Evolutionary conservation across 2,797 vertebrate genomes (phyloP), one percentile per base, ranked within the genome.

Genomic region (Chaunax sp.): DNA sequence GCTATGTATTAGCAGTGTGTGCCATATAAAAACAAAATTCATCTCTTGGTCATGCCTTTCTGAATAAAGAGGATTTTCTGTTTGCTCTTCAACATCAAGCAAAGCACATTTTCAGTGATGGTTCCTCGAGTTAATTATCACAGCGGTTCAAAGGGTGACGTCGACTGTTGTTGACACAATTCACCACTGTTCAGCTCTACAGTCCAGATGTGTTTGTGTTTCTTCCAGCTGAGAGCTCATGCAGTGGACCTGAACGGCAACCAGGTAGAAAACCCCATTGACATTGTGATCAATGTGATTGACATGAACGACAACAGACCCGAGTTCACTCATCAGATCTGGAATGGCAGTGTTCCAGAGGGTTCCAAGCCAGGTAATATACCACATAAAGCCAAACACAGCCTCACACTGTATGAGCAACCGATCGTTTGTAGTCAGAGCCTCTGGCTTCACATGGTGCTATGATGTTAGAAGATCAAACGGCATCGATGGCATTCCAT

Each of bases 251-350:
- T 99, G 84, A 99, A 99, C 54, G 98, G 98, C 82, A 99, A 99
- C 90, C 97, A 99, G 81, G 97, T 99, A 86, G 98, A 99, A 91
- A 99, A 97, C 87, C 98, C 97, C 40, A 96, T 98, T 74, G 97
- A 99, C 86, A 97, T 99, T 52, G 94, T 96, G 90, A 98, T 99
- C 94, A 99, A 98, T 78, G 97, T 99, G 51, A 99, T 99, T 83
- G 98, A 99, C 90, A 98, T 98, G 96, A 99, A 99, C 68, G 97
- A 99, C 92, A 99, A 99, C 84, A 95, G 97, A 57, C 97, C 98
- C 0, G 97, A 99, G 88, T 99, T 99, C 89, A 89, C 94, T 66
- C 96, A 99, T 85, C 97, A 97, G 76, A 95, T 98, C 83, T 99
- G 96, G 96, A 99, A 98, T 52, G 97, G 98, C 64, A 95, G 94